Conservation (phyloP, 1,140 invertebrate genomes). For the Luehdorfia chinensis region DNA sequence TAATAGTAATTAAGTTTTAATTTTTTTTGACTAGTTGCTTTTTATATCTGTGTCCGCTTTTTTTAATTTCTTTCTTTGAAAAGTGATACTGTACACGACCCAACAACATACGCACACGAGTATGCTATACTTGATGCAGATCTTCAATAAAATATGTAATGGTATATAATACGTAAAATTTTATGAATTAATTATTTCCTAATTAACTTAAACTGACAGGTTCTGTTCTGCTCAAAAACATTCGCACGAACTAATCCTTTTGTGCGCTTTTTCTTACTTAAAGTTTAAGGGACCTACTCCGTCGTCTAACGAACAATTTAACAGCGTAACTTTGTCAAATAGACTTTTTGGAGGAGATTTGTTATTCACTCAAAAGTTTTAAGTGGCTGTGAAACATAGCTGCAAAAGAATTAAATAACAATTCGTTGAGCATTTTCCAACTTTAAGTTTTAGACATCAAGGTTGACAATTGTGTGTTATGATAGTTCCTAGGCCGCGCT, state of each 20-base stretch:
- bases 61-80: too few relatives aligned
- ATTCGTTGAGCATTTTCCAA: conserved; percentile 21
- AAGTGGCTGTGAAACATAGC: conserved; percentile 71
- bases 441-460: conserved; percentile 39
- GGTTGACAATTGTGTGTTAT: conserved; percentile 31
- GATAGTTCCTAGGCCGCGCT: conserved; percentile 11
- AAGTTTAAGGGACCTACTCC: conserved; percentile 56
- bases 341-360: conserved; percentile 69
- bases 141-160: too few relatives aligned
- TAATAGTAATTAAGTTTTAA: conserved; percentile 23
- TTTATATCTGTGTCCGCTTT: too few relatives aligned
- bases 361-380: conserved; percentile 73
- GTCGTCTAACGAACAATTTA: conserved; percentile 67
- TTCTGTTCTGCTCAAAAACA: too few relatives aligned
- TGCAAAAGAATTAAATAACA: conserved; percentile 62
- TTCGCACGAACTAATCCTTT: conserved; percentile 32
- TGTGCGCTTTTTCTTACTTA: conserved; percentile 29
- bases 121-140: too few relatives aligned
- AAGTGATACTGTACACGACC: too few relatives aligned
- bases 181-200: too few relatives aligned
- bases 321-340: conserved; percentile 61
- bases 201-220: too few relatives aligned
- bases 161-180: too few relatives aligned
- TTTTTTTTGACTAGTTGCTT: too few relatives aligned
- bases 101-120: too few relatives aligned